Conservation (phyloP, 92 coral and sea anemone species). For the Umimayanthus chanpuru region DNA sequence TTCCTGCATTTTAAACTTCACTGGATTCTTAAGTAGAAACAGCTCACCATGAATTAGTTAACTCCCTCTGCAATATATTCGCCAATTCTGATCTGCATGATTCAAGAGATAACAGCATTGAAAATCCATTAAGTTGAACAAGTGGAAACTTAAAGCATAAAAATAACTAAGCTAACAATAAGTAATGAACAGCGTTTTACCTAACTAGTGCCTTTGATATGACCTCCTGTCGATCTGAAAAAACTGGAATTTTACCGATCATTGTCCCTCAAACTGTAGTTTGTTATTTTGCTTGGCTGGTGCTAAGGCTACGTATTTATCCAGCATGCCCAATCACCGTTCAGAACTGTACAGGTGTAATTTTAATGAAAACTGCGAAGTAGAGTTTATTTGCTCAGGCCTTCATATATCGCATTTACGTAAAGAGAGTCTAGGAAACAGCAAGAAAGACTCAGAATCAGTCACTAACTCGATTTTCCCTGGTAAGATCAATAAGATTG, state of each 20-base stretch:
- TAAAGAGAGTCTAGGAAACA: not conserved
- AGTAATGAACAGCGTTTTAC: not conserved
- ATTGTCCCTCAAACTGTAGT: not conserved
- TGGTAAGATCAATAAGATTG: not conserved
- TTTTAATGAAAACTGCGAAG: not conserved
- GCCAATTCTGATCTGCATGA: not conserved
- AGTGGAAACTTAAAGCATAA: no score
- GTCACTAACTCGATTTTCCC: not conserved
- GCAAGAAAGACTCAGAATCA: not conserved
- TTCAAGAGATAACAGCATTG: not conserved
- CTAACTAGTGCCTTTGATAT: not conserved
- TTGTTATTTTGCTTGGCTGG: not conserved
- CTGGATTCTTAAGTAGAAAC: no score
- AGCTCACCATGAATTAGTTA: not conserved
- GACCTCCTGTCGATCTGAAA: not conserved
- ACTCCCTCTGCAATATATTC: not conserved
- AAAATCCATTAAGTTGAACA: not conserved
- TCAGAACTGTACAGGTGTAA: not conserved
- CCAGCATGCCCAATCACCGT: not conserved
- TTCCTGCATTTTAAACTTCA: no score
- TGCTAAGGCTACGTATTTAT: not conserved
- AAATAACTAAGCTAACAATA: not conserved
- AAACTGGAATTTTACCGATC: no score
- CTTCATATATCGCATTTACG: not conserved
- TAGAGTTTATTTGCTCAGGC: not conserved